phyloP scores from a whole-genome alignment of 2,113 vertebrate genomes.

The Dinomys branickii region DNA sequence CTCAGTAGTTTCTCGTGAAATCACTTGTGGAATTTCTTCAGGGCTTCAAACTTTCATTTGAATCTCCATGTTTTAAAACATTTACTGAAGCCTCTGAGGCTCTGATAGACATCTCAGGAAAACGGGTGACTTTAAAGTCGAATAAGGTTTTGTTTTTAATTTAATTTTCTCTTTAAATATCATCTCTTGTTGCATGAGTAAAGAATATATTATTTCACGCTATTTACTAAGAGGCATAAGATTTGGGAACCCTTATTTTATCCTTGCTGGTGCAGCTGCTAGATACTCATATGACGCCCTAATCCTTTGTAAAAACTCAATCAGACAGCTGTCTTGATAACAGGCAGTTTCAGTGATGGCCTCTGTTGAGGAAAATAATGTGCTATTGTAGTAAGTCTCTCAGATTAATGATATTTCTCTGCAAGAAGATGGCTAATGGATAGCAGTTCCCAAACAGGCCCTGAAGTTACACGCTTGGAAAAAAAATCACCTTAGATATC shows the following conservation, averaged over 20 bases:
- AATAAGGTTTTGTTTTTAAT: slow-evolving; percentile 54
- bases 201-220: slow-evolving; percentile 42
- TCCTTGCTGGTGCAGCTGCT: slow-evolving; percentile 74
- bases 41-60: not conserved
- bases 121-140: not conserved
- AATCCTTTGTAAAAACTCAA: slow-evolving; percentile 80
- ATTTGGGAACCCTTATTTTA: slow-evolving; percentile 60
- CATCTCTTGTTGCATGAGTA: not conserved
- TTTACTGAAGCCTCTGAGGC: not conserved
- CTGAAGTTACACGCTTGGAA: not conserved
- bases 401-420: slow-evolving; percentile 56
- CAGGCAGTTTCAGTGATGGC: slow-evolving; percentile 63
- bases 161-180: slow-evolving; percentile 56
- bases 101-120: not conserved
- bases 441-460: not conserved
- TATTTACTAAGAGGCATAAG: not conserved
- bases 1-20: not conserved
- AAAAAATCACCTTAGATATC: slow-evolving; percentile 48
- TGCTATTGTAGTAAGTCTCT: slow-evolving; percentile 62
- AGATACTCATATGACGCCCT: slow-evolving; percentile 68
- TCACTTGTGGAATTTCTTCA: not conserved
- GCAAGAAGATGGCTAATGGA: slow-evolving; percentile 38
- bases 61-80: not conserved
- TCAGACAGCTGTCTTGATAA: slow-evolving; percentile 78
- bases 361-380: slow-evolving; percentile 73